These are phyloP conservation scores for Dysmachus trigonus DNA, from an alignment of 2,888 invertebrate species.

Conservation along the genomic window DNA sequence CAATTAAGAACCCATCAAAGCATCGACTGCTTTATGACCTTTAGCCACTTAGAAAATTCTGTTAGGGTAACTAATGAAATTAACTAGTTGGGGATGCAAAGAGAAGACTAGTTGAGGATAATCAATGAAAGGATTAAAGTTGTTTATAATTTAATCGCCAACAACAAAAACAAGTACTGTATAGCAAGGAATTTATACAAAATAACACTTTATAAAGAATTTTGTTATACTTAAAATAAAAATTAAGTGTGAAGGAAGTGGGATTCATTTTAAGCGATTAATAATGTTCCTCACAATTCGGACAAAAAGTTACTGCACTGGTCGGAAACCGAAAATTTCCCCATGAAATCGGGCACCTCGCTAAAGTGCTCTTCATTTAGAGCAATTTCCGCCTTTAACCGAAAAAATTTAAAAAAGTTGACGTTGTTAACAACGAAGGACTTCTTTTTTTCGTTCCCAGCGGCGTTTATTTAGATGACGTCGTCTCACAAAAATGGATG, in stretches of 20 bases:
- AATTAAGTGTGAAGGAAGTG: not conserved
- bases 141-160: not conserved
- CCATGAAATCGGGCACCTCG: not conserved
- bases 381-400: constrained; percentile 3
- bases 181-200: not conserved
- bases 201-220: not conserved
- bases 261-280: not conserved
- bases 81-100: not conserved
- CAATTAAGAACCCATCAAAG: constrained; percentile 5
- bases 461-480: constrained; percentile 26
- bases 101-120: not conserved
- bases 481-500: constrained; percentile 3
- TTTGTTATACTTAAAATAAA: not conserved
- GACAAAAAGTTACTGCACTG: not conserved
- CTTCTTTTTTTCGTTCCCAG: not conserved
- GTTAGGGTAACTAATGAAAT: not conserved
- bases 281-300: not conserved
- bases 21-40: not conserved
- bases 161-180: not conserved
- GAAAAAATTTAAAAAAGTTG: not conserved
- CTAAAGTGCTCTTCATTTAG: constrained; percentile 24
- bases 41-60: not conserved
- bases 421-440: constrained; percentile 1
- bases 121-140: not conserved
- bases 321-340: not conserved